Conservation (phyloP, 1,140 invertebrate species). For the Drosophila pruinosa region DNA sequence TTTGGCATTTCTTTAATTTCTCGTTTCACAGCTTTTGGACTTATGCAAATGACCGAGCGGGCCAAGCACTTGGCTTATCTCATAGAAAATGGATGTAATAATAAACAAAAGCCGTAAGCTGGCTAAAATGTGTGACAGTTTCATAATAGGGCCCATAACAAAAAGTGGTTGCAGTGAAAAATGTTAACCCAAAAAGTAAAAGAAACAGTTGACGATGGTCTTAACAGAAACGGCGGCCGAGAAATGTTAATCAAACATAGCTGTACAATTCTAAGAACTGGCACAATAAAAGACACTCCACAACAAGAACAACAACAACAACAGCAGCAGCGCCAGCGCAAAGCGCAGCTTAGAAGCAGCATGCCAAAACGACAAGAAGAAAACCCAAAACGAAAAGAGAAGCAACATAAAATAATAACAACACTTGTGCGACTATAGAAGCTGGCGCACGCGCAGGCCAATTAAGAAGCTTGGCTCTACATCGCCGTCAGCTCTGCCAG, state of each 20-base stretch:
- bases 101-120: constrained; percentile 59
- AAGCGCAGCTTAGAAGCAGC: constrained; percentile 37
- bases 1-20: constrained; percentile 36
- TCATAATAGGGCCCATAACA: constrained; percentile 57
- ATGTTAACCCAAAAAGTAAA: constrained; percentile 34
- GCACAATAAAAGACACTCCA: constrained; percentile 67
- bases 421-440: constrained; percentile 48
- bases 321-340: not conserved
- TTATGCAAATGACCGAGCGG: constrained; percentile 61
- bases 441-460: constrained; percentile 58
- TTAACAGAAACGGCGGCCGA: constrained; percentile 23
- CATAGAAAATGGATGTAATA: constrained; percentile 43
- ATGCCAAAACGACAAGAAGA: constrained; percentile 36
- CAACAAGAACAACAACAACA: constrained; percentile 32
- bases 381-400: constrained; percentile 38
- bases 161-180: constrained; percentile 20
- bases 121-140: constrained; percentile 72
- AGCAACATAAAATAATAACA: constrained; percentile 28
- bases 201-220: not conserved
- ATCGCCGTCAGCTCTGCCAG: constrained; percentile 12
- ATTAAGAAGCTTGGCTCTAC: constrained; percentile 53
- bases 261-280: constrained; percentile 76
- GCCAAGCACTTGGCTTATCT: constrained; percentile 51
- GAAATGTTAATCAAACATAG: constrained; percentile 78
- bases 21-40: constrained; percentile 16